Evolutionary conservation across 92 coral and sea anemone species (phyloP).

Genomic region (Galaxea fascicularis): DNA sequence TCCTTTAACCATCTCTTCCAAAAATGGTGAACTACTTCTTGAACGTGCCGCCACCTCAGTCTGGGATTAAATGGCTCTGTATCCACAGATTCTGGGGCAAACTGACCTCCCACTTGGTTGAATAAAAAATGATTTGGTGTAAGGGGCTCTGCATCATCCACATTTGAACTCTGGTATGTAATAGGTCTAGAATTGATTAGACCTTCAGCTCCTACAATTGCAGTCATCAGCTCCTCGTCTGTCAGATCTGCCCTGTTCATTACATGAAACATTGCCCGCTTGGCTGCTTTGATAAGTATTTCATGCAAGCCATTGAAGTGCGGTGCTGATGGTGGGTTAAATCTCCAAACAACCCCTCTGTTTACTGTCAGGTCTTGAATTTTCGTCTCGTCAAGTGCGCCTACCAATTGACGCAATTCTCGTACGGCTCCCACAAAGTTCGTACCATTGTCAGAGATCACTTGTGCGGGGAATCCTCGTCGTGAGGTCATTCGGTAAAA

Average conservation of each 20-base stretch:
- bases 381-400: background rate
- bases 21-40: too few species aligned
- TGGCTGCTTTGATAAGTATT: slow-evolving; percentile 45
- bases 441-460: too few species aligned
- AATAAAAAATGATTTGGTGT: too few species aligned
- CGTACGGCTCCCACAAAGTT: background rate
- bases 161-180: background rate
- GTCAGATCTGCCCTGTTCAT: background rate
- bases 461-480: too few species aligned
- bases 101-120: slow-evolving; percentile 31
- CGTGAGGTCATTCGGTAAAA: too few species aligned
- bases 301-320: background rate
- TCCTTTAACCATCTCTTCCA: too few species aligned
- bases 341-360: background rate
- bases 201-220: background rate
- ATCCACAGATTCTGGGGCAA: slow-evolving; percentile 16
- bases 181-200: background rate
- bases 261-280: background rate
- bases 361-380: background rate
- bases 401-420: background rate
- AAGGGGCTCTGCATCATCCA: too few species aligned
- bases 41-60: too few species aligned
- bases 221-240: background rate
- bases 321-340: background rate
- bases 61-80: background rate